phyloP scores from a whole-genome alignment of 2,113 vertebrate species.

The Tragelaphus imberbis region DNA sequence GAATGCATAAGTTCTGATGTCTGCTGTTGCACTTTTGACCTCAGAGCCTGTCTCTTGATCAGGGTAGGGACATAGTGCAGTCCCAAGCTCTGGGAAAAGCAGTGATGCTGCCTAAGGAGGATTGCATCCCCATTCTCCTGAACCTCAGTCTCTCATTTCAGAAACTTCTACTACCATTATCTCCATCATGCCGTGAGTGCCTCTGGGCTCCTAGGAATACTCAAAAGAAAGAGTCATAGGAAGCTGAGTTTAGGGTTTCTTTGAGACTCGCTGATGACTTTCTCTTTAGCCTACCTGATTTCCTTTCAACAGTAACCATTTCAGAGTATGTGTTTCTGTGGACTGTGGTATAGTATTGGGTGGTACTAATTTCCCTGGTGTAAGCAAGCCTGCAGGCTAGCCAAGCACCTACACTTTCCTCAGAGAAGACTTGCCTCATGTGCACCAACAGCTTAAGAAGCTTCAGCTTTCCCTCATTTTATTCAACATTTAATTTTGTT shows the following conservation, averaged over 20 bases:
- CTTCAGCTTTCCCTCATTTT: conserved; percentile 37
- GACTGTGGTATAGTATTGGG: not conserved
- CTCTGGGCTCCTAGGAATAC: not conserved
- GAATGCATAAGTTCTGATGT: not conserved
- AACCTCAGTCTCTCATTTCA: not conserved
- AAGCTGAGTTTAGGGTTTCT: not conserved
- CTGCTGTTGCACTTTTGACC: not conserved
- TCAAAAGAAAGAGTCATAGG: not conserved
- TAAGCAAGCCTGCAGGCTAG: not conserved
- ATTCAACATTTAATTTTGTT: conserved; percentile 51
- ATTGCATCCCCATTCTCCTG: not conserved
- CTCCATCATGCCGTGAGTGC: not conserved
- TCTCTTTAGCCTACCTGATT: not conserved
- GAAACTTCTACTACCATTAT: not conserved
- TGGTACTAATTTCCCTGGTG: conserved; percentile 3
- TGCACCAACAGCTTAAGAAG: not conserved
- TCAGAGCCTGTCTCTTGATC: not conserved
- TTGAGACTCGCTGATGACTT: not conserved
- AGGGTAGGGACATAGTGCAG: not conserved
- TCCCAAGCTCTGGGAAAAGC: not conserved
- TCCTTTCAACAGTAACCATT: not conserved
- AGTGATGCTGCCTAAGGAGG: not conserved
- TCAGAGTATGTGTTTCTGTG: not conserved
- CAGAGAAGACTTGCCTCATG: not conserved
- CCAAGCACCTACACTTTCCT: not conserved